Percentiles rank a stretch among this genome's conserved stretches.
These are phyloP conservation scores for Urocyon cinereoargenteus DNA, from an alignment of 2,797 vertebrate genomes.

Conservation along the genomic window DNA sequence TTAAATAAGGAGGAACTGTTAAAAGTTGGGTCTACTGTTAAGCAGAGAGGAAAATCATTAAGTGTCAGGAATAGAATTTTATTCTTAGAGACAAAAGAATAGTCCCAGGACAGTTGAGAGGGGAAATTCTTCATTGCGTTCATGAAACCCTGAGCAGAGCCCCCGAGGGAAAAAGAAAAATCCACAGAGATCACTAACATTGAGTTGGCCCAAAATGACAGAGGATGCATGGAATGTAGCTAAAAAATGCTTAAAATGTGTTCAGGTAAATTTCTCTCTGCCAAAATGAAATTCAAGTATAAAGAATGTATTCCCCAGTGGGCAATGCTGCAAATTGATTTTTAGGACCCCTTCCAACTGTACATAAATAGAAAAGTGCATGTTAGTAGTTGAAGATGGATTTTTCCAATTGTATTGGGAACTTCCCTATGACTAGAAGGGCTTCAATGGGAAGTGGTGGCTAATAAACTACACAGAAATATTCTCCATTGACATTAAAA, in stretches of 20 bases:
- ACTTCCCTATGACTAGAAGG: constrained; percentile 62
- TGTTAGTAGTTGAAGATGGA: constrained; percentile 60
- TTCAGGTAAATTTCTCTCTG: constrained; percentile 68
- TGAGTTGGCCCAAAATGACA: constrained; percentile 69
- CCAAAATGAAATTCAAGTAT: constrained; percentile 74
- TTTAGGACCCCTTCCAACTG: constrained; percentile 69
- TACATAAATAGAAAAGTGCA: constrained; percentile 73
- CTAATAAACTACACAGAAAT: constrained; percentile 26
- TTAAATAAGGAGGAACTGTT: background rate
- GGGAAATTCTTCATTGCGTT: constrained; percentile 61
- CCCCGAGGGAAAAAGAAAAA: constrained; percentile 70
- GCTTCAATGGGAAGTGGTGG: constrained; percentile 19
- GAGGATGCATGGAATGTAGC: background rate
- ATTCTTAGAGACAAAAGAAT: constrained; percentile 58
- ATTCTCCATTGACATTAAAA: constrained; percentile 61
- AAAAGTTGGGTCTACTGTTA: background rate
- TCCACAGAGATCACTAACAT: constrained; percentile 69
- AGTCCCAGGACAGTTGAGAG: constrained; percentile 27
- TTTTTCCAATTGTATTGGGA: constrained; percentile 69
- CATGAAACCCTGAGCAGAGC: constrained; percentile 50
- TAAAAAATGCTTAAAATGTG: constrained; percentile 61
- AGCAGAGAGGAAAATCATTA: constrained; percentile 74
- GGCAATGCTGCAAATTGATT: constrained; percentile 74
- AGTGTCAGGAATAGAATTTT: constrained; percentile 67
- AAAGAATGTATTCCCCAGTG: constrained; percentile 71